Evolutionary conservation across 2,797 vertebrate genomes (phyloP), one percentile per base, ranked within the genome.

Genomic region (Pangasius krempfi): DNA sequence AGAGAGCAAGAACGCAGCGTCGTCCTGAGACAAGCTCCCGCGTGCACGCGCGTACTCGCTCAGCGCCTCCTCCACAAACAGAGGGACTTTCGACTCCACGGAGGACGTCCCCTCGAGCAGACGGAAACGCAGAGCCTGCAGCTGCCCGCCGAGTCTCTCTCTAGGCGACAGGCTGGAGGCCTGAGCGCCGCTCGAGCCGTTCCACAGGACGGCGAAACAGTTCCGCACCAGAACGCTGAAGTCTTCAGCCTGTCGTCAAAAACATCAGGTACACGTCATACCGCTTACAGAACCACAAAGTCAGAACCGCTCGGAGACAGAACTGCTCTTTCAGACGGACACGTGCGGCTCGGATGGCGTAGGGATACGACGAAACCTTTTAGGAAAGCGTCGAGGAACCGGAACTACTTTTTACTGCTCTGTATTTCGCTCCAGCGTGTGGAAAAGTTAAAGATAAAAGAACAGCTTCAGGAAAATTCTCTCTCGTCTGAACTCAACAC

Each of bases 151-250:
- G 1, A 97, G 92, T 89, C 92, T 94, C 83, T 95, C 92, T 3
- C 40, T 86, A 0, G 92, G 92, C 52, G 64, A 91, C 3, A 88
- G 84, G 60, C 22, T 54, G 66, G 87, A 88, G n/a, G 54, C 68
- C 22, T 90, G 50, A 85, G 83, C 44, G 25, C 33, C 72, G 72
- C 44, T 64, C 3, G 0, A 18, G 14, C 66, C 84, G 1, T 93
- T 97, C 98, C 98, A 98, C 16, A 99, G 93, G 0, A 97, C 91
- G 0, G 95, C 92, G 86, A 98, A 99, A 73, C 95, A 94, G 91
- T 95, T 95, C 13, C 90, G 93, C 54, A 94, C 90, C 0, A 99
- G 82, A 4, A 94, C 89, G 0, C 30, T 78, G 84, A 96, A 97
- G 64, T 97, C 96, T 37, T 95, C 92, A 52, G 18, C 91, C 96